Evolutionary conservation across 2,113 vertebrate genomes (phyloP).

Genomic region (Chaetorhynchus papuensis): DNA sequence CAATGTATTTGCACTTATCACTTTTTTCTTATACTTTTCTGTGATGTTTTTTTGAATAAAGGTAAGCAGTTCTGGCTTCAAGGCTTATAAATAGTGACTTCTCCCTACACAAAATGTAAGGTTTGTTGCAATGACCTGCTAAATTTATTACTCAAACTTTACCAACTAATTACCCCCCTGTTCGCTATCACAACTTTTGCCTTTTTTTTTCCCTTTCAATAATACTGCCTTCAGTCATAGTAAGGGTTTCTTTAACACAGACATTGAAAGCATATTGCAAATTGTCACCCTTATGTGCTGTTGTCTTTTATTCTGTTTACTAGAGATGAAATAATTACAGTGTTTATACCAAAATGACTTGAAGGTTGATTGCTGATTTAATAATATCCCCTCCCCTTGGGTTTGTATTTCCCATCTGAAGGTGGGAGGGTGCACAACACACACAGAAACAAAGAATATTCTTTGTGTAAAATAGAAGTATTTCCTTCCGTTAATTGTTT

Average conservation of each 20-base stretch:
- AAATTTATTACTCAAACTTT: conserved; percentile 7
- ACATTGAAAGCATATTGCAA: conserved; percentile 42
- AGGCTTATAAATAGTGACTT: background rate
- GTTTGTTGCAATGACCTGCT: background rate
- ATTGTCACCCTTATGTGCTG: conserved; percentile 38
- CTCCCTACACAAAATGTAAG: background rate
- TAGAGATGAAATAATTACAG: conserved; percentile 50
- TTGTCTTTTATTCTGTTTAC: conserved; percentile 43
- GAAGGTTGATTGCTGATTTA: conserved; percentile 51
- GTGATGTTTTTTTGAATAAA: background rate
- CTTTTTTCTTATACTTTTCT: background rate
- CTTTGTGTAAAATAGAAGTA: conserved; percentile 25
- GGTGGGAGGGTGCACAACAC: conserved; percentile 7
- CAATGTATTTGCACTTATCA: fast-evolving
- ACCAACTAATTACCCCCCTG: background rate
- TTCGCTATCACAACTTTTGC: background rate
- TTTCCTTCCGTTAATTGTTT: conserved; percentile 26
- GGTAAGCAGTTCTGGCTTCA: background rate
- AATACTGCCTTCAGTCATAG: conserved; percentile 18
- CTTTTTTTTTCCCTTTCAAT: background rate
- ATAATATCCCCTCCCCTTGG: conserved; percentile 21
- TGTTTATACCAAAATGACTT: conserved; percentile 37
- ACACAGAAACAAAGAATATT: conserved; percentile 6
- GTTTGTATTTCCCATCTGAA: conserved; percentile 30
- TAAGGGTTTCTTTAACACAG: conserved; percentile 18